Evolutionary conservation across 2,888 invertebrate genomes (phyloP).

Genomic region (Hesperia comma): DNA sequence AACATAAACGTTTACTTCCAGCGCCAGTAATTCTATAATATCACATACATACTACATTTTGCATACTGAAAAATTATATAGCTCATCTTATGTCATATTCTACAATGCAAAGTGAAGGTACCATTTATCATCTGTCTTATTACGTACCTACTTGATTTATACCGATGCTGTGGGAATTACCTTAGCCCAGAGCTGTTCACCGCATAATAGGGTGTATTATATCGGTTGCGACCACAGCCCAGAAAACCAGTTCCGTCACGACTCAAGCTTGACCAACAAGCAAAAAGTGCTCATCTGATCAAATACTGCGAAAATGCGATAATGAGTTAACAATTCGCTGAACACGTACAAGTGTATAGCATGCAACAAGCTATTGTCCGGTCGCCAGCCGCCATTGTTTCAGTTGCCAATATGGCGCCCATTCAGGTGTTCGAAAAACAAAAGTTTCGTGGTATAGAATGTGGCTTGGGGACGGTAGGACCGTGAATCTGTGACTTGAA

Average conservation of each 20-base stretch:
- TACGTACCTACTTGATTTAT: constrained; percentile 3
- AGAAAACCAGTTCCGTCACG: background rate
- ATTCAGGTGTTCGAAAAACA: constrained; percentile 36
- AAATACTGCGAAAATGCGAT: constrained; percentile 12
- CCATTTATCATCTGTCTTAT: constrained; percentile 1
- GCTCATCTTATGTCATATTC: background rate
- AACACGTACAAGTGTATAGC: constrained; percentile 26
- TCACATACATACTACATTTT: background rate
- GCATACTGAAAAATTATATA: background rate
- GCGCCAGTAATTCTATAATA: too few relatives aligned
- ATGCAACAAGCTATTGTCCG: constrained; percentile 30
- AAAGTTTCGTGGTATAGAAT: constrained; percentile 24
- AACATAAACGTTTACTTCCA: too few relatives aligned
- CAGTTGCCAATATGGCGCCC: constrained; percentile 32
- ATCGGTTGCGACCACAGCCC: background rate
- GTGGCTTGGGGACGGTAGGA: background rate
- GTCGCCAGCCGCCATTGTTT: constrained; percentile 31
- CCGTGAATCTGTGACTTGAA: constrained; percentile 1
- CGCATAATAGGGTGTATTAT: background rate
- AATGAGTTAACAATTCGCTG: constrained; percentile 23
- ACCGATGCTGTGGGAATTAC: constrained; percentile 7
- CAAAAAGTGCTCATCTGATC: background rate
- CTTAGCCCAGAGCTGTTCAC: background rate
- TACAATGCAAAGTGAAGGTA: background rate
- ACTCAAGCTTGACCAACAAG: background rate